Evolutionary conservation across 2,888 invertebrate species (phyloP).

Genomic region (Caenorhabditis uteleia): DNA sequence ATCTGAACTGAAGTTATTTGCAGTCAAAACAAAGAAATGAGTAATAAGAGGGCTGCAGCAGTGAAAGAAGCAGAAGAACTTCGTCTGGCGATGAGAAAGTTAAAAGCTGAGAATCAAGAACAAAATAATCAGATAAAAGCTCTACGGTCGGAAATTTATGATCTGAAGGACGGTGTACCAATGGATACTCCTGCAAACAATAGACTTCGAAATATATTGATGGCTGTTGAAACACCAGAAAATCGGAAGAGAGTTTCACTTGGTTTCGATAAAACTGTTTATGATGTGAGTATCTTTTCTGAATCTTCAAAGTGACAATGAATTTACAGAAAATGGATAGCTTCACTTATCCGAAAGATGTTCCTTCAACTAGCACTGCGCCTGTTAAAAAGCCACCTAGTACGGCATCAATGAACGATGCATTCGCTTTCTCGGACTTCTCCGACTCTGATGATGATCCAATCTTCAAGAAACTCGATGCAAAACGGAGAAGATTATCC

Average conservation of each 20-base stretch:
- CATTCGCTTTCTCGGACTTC: too few relatives aligned
- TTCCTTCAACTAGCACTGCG: too few relatives aligned
- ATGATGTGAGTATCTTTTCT: too few relatives aligned
- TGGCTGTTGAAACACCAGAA: conserved; percentile 12
- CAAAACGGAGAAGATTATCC: too few relatives aligned
- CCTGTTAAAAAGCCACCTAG: too few relatives aligned
- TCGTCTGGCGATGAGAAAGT: neutral
- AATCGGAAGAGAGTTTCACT: conserved; percentile 16
- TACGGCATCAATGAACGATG: too few relatives aligned
- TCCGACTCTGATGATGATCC: too few relatives aligned
- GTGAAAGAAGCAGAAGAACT: conserved; percentile 11
- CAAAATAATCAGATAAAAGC: neutral
- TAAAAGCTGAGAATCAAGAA: neutral
- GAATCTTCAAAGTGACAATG: neutral
- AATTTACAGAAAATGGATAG: too few relatives aligned
- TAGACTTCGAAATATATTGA: conserved; percentile 11
- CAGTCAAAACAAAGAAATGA: conserved; percentile 26
- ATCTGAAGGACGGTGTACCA: conserved; percentile 17
- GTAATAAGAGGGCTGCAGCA: conserved; percentile 4
- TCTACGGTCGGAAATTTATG: neutral
- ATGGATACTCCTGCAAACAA: conserved; percentile 20
- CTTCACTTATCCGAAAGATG: too few relatives aligned
- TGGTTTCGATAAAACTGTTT: conserved; percentile 30
- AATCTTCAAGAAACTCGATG: too few relatives aligned
- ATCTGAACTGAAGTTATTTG: neutral